Evolutionary conservation across 1,140 invertebrate genomes (phyloP).

Genomic region (Diorhabda sublineata): DNA sequence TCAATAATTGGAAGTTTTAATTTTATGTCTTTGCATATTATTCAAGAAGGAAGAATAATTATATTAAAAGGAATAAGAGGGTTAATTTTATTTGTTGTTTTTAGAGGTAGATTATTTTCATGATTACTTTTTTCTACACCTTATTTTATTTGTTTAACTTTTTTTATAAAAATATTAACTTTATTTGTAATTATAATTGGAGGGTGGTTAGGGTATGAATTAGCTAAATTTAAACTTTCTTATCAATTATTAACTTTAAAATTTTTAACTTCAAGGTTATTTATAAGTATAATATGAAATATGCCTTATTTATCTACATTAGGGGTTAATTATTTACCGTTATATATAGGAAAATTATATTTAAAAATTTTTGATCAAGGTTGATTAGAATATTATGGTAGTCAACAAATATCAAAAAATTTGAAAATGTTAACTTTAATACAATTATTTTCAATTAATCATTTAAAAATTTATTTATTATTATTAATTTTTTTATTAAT

Average conservation of each 20-base stretch:
- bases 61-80: too few relatives aligned
- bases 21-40: too few relatives aligned
- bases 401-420: constrained; percentile 14
- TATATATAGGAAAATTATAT: constrained; percentile 21
- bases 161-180: constrained; percentile 33
- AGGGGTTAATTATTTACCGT: constrained; percentile 29
- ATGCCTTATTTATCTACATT: constrained; percentile 35
- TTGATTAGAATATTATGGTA: constrained; percentile 32
- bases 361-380: constrained; percentile 32
- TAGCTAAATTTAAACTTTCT: constrained; percentile 41
- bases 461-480: constrained; percentile 48
- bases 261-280: constrained; percentile 40
- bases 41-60: too few relatives aligned
- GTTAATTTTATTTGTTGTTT: too few relatives aligned
- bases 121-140: too few relatives aligned
- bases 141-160: too few relatives aligned
- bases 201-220: constrained; percentile 42
- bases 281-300: constrained; percentile 33
- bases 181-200: constrained; percentile 48
- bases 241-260: background rate
- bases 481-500: constrained; percentile 45
- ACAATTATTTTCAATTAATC: constrained; percentile 27
- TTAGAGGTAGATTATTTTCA: too few relatives aligned
- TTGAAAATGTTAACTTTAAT: constrained; percentile 15
- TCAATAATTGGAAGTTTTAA: too few relatives aligned